Evolutionary conservation across 2,888 invertebrate species (phyloP).

Genomic region (Tiliacea citrago): DNA sequence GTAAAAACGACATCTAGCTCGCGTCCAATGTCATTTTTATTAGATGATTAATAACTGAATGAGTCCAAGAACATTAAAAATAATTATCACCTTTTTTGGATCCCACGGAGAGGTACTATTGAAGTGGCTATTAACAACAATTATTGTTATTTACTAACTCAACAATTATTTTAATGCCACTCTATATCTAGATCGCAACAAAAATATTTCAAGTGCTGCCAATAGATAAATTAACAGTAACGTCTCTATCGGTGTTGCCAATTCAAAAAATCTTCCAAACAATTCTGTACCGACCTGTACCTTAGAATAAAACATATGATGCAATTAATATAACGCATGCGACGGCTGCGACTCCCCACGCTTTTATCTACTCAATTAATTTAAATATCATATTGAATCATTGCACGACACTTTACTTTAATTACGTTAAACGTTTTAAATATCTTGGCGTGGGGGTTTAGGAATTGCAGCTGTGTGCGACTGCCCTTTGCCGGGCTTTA

Average conservation of each 20-base stretch:
- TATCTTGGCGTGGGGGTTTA: conserved; percentile 31
- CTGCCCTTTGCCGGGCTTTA: conserved; percentile 18
- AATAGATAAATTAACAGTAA: not conserved
- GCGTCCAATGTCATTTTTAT: not conserved
- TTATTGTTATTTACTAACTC: conserved; percentile 19
- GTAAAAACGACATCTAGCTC: not conserved
- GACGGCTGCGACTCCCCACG: conserved; percentile 51
- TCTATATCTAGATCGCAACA: not conserved
- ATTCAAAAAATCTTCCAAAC: conserved; percentile 15
- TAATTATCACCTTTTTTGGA: conserved; percentile 10
- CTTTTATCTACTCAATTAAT: conserved; percentile 72
- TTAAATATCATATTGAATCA: conserved; percentile 68
- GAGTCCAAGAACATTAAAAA: conserved; percentile 18
- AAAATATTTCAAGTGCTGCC: not conserved
- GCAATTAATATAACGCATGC: conserved; percentile 64
- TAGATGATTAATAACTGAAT: conserved; percentile 6
- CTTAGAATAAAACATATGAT: conserved; percentile 51
- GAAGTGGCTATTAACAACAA: conserved; percentile 24
- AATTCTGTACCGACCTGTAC: conserved; percentile 42
- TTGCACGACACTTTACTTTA: conserved; percentile 61
- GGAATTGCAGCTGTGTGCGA: conserved; percentile 17
- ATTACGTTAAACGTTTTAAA: conserved; percentile 61
- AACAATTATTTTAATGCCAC: conserved; percentile 10
- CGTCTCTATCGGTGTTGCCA: not conserved
- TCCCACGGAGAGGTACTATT: not conserved